These are phyloP conservation scores for Aphaenogaster rudis DNA, from an alignment of 1,140 invertebrate genomes.

Conservation along the genomic window DNA sequence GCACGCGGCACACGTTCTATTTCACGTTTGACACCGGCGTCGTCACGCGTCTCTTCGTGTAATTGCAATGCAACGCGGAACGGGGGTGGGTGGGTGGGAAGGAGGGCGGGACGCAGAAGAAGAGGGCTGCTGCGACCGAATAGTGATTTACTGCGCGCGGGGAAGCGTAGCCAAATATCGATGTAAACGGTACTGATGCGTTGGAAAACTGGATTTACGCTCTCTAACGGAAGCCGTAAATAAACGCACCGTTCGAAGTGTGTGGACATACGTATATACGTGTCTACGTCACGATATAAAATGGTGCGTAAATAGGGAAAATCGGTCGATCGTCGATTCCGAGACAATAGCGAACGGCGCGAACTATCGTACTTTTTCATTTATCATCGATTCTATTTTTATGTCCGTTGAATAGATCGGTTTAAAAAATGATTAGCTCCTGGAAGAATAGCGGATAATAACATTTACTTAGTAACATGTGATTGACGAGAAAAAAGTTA, in stretches of 20 bases:
- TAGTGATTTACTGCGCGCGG: constrained; percentile 66
- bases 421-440: not conserved
- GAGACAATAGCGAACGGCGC: constrained; percentile 47
- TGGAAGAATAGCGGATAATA: constrained; percentile 13
- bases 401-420: not conserved
- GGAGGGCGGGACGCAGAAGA: constrained; percentile 17
- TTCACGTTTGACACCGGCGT: constrained; percentile 56
- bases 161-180: constrained; percentile 69
- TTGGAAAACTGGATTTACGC: constrained; percentile 80
- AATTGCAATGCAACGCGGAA: constrained; percentile 57
- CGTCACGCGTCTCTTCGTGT: constrained; percentile 62
- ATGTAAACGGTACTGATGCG: constrained; percentile 78
- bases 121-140: constrained; percentile 58
- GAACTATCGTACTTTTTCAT: not conserved
- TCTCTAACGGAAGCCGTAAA: constrained; percentile 77
- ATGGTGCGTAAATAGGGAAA: constrained; percentile 39
- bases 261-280: not conserved
- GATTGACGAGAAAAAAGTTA: constrained; percentile 14
- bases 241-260: constrained; percentile 70
- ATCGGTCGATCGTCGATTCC: constrained; percentile 48
- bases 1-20: constrained; percentile 50
- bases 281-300: constrained; percentile 42
- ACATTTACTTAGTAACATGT: constrained; percentile 20
- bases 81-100: no score
- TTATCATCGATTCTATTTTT: constrained; percentile 7